Percentiles rank a stretch among this genome's conserved stretches.
phyloP scores from a whole-genome alignment of 2,797 vertebrate species.

The Cuculus canorus region DNA sequence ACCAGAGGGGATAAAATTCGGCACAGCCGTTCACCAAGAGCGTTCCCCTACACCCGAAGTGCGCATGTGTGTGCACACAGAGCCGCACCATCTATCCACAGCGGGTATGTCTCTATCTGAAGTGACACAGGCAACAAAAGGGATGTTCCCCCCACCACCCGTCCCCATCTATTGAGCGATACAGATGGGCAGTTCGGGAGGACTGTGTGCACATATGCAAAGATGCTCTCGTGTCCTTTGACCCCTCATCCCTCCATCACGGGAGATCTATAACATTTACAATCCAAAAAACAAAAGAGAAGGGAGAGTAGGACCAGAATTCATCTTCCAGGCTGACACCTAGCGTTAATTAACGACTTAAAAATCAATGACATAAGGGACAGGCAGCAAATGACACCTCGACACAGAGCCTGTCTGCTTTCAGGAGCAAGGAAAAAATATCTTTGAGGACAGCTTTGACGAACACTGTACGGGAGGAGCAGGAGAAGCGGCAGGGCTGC shows the following conservation, averaged over 20 bases:
- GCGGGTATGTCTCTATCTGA: conserved; percentile 31
- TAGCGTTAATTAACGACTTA: conserved; percentile 84
- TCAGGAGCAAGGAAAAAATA: conserved; percentile 54
- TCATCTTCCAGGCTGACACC: conserved; percentile 83
- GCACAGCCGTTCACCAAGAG: background rate
- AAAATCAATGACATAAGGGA: conserved; percentile 84
- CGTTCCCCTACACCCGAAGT: background rate
- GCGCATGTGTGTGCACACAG: accelerated
- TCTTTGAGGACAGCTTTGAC: conserved; percentile 58
- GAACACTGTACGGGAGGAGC: background rate
- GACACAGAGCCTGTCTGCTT: conserved; percentile 61
- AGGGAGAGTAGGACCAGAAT: conserved; percentile 76
- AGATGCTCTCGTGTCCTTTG: conserved; percentile 75
- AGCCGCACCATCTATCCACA: background rate
- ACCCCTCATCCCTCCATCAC: conserved; percentile 79
- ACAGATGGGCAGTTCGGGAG: conserved; percentile 47
- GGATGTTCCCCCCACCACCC: background rate
- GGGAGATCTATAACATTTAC: conserved; percentile 83
- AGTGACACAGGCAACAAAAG: conserved; percentile 53
- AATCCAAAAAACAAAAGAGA: conserved; percentile 80
- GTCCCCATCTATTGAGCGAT: conserved; percentile 8
- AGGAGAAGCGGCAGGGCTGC: background rate
- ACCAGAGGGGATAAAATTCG: background rate
- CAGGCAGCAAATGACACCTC: conserved; percentile 83
- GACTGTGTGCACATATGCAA: conserved; percentile 53